Conservation (phyloP, 2,113 vertebrate genomes). For the Tamias sibiricus region DNA sequence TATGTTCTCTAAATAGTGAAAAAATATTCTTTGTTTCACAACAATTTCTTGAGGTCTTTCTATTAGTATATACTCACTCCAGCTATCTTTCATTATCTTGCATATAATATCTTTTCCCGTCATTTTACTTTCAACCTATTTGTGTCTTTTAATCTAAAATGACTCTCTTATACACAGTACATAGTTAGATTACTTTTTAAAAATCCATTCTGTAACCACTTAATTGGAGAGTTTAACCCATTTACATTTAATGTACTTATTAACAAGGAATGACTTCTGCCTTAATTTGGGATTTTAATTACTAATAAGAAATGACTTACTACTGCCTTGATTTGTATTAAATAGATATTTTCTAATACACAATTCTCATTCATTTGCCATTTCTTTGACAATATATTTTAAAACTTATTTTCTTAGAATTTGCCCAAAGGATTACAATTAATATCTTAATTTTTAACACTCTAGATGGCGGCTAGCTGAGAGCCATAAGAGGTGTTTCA, state of each 20-base stretch:
- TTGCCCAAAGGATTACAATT: background rate
- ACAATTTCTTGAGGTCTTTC: background rate
- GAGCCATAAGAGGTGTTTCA: too few relatives aligned
- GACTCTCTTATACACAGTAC: background rate
- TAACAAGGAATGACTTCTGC: constrained; percentile 15
- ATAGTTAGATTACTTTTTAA: background rate
- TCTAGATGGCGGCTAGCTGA: too few relatives aligned
- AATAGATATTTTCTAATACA: background rate
- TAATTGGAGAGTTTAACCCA: background rate
- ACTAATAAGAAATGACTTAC: background rate
- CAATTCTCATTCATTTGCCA: background rate
- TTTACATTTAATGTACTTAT: constrained; percentile 53
- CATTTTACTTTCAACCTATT: background rate
- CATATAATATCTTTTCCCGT: background rate
- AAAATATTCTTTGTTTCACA: background rate
- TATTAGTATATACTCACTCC: background rate
- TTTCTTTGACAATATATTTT: background rate
- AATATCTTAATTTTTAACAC: constrained; percentile 22
- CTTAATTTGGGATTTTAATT: too few relatives aligned
- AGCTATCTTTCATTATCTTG: background rate
- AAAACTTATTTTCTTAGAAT: background rate
- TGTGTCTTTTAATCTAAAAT: background rate
- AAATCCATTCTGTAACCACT: background rate
- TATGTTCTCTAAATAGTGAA: too few relatives aligned
- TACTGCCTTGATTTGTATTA: constrained; percentile 12